Evolutionary conservation across 2,797 vertebrate genomes (phyloP).

Genomic region (Amblyraja radiata): DNA sequence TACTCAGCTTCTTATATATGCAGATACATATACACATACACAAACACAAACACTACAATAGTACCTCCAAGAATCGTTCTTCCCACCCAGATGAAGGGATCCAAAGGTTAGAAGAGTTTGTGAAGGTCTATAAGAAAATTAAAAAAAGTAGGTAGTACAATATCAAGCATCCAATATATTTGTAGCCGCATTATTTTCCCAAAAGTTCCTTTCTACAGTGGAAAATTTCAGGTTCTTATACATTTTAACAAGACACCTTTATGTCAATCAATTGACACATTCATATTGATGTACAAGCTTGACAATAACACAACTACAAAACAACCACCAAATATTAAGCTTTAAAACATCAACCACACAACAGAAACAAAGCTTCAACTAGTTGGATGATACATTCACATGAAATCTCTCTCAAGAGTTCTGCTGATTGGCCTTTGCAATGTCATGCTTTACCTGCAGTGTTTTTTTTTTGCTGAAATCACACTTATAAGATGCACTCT

Average conservation of each 20-base stretch:
- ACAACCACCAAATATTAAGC: neutral
- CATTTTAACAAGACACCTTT: neutral
- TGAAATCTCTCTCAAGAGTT: neutral
- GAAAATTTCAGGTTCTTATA: neutral
- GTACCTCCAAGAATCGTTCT: conserved; percentile 35
- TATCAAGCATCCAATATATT: neutral
- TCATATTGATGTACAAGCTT: neutral
- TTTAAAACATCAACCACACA: neutral
- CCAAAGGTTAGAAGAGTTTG: conserved; percentile 36
- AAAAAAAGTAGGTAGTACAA: conserved; percentile 36
- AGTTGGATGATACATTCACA: neutral
- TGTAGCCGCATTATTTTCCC: neutral
- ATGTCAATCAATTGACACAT: neutral
- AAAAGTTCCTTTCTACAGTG: neutral
- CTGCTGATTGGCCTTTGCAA: neutral
- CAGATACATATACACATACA: neutral
- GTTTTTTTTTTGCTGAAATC: neutral
- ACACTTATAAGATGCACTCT: neutral
- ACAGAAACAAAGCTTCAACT: neutral
- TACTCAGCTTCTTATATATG: neutral
- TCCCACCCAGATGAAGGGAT: conserved; percentile 36
- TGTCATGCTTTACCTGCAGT: neutral
- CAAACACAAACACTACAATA: conserved; percentile 23
- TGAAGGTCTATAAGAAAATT: conserved; percentile 36
- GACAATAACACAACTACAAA: neutral